Percentiles rank a stretch among this genome's conserved stretches.
These are phyloP conservation scores for Drosophila azteca DNA, from an alignment of 1,140 invertebrate genomes.

Conservation along the genomic window DNA sequence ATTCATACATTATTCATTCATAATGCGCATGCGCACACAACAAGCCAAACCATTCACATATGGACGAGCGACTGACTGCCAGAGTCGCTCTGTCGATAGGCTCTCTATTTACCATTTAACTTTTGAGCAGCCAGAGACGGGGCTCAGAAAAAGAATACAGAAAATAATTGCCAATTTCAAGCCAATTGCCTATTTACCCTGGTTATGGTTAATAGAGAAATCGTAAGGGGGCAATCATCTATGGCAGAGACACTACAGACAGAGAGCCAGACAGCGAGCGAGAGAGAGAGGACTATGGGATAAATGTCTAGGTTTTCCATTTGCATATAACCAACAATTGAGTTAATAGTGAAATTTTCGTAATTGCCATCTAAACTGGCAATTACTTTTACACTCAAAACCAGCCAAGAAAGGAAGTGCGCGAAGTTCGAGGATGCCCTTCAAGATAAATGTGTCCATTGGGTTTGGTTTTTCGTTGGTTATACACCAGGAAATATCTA, in stretches of 20 bases:
- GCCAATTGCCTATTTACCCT: conserved; percentile 82
- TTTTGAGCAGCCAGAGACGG: conserved; percentile 39
- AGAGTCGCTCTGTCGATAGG: no score
- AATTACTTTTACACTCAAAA: conserved; percentile 47
- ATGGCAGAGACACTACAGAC: conserved; percentile 5
- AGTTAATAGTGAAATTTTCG: conserved; percentile 71
- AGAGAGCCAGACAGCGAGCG: neutral
- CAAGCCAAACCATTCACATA: conserved; percentile 61
- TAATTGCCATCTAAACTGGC: conserved; percentile 45
- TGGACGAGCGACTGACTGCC: conserved; percentile 48
- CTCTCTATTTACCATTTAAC: conserved; percentile 48
- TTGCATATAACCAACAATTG: conserved; percentile 72
- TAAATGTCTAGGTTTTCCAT: conserved; percentile 46
- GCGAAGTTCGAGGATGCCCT: no score
- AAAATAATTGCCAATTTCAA: conserved; percentile 82
- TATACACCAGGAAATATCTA: no score
- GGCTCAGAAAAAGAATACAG: no score
- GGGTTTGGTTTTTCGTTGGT: no score
- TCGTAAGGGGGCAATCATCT: conserved; percentile 58
- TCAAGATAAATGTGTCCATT: no score
- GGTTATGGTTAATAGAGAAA: conserved; percentile 81
- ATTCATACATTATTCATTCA: conserved; percentile 83
- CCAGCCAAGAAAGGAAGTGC: no score
- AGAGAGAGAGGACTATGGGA: conserved; percentile 27
- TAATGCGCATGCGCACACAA: conserved; percentile 57